phyloP scores from a whole-genome alignment of 2,113 vertebrate species.

The Nycticryphes semicollaris region DNA sequence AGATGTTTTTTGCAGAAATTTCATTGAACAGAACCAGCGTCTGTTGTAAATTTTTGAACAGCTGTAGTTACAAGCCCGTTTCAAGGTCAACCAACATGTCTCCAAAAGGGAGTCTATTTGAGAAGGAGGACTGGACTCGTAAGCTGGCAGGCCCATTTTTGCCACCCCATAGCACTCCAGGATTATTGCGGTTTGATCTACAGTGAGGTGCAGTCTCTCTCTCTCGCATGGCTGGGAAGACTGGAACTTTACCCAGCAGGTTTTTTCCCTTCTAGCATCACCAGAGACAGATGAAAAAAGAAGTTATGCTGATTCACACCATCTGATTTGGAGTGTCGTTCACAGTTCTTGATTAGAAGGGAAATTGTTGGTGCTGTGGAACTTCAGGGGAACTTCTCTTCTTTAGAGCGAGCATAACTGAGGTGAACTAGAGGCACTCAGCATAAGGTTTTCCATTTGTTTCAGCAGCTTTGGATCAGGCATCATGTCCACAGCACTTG shows the following conservation, averaged over 20 bases:
- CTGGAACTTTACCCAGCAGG: neutral
- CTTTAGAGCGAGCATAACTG: neutral
- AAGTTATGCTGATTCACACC: neutral
- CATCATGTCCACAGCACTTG: neutral
- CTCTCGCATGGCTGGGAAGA: neutral
- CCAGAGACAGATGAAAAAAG: neutral
- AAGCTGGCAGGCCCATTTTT: neutral
- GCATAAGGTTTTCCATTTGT: neutral
- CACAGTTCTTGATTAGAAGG: neutral
- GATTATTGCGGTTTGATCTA: neutral
- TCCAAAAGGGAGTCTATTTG: neutral
- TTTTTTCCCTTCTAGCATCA: neutral
- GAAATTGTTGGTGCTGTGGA: neutral
- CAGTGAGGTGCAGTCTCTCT: neutral
- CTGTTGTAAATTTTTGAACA: neutral
- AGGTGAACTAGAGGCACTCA: neutral
- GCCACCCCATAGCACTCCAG: neutral
- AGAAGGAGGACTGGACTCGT: neutral
- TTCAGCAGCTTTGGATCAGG: neutral
- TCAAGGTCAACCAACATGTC: neutral
- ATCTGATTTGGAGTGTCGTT: neutral
- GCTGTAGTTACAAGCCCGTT: neutral
- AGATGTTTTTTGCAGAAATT: neutral
- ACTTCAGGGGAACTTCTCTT: neutral
- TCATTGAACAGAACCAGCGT: neutral